Percentiles rank a stretch among this genome's conserved stretches.
phyloP scores from a whole-genome alignment of 2,888 invertebrate genomes.

The Catocala nupta region DNA sequence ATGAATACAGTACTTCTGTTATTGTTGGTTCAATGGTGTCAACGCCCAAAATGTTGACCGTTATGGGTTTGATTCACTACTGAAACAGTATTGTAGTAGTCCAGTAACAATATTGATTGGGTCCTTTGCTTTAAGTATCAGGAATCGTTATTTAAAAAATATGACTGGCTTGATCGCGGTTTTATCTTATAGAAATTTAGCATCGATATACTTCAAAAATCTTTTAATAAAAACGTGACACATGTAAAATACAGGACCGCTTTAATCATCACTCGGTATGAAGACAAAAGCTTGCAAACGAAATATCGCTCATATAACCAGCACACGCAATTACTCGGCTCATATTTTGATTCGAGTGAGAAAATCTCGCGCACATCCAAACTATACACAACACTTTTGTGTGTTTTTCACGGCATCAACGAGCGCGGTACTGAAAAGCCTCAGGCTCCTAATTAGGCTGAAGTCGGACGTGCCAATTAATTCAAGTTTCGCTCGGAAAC shows the following conservation, averaged over 20 bases:
- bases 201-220: neutral
- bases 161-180: too few relatives aligned
- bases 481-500: constrained; percentile 87
- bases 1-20: too few relatives aligned
- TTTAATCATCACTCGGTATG: neutral
- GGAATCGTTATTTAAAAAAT: too few relatives aligned
- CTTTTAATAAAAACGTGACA: neutral
- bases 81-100: too few relatives aligned
- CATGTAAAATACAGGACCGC: neutral
- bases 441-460: constrained; percentile 87
- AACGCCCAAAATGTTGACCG: too few relatives aligned
- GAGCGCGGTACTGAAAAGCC: constrained; percentile 85
- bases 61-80: too few relatives aligned
- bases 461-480: constrained; percentile 88
- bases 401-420: constrained; percentile 84
- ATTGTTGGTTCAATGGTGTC: too few relatives aligned
- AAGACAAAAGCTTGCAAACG: constrained; percentile 1
- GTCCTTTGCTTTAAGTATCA: too few relatives aligned
- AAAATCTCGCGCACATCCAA: constrained; percentile 45
- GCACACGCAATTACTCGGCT: constrained; percentile 59
- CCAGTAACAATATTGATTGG: too few relatives aligned
- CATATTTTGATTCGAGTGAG: constrained; percentile 56
- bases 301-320: constrained; percentile 37
- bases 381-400: constrained; percentile 80
- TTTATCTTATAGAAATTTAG: too few relatives aligned